These are phyloP conservation scores for Scolopax mira DNA, from an alignment of 2,113 vertebrate species.

Conservation along the genomic window DNA sequence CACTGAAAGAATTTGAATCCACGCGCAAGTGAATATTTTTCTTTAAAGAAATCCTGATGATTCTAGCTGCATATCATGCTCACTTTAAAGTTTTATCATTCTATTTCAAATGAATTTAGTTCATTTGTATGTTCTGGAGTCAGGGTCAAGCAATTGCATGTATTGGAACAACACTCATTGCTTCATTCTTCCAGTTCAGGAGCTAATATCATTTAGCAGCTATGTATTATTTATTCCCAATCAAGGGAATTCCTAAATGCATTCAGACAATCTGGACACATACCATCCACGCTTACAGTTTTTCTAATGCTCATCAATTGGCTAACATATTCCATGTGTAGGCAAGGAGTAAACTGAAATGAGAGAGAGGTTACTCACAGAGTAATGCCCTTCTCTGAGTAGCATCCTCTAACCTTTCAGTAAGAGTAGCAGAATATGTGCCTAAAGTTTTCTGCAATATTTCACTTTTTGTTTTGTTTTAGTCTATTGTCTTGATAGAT, in stretches of 20 bases:
- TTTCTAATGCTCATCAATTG: background rate
- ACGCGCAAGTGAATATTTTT: background rate
- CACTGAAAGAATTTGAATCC: background rate
- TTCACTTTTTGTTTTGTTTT: background rate
- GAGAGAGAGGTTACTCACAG: background rate
- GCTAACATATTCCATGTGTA: background rate
- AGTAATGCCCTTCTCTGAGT: background rate
- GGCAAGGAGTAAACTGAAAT: background rate
- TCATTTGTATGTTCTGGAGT: background rate
- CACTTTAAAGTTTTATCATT: background rate
- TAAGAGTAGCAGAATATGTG: background rate
- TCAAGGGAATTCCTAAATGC: background rate
- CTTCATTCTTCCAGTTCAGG: background rate
- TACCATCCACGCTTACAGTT: background rate
- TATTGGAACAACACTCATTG: background rate
- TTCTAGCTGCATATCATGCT: background rate
- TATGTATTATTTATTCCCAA: background rate
- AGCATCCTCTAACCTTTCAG: background rate
- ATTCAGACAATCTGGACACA: background rate
- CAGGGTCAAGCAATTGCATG: background rate
- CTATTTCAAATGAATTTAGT: background rate
- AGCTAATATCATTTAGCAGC: background rate
- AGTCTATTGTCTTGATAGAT: background rate
- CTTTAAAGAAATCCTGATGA: background rate
- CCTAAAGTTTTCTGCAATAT: background rate